phyloP scores from a whole-genome alignment of 2,113 vertebrate species.

The Pteruthius melanotis region DNA sequence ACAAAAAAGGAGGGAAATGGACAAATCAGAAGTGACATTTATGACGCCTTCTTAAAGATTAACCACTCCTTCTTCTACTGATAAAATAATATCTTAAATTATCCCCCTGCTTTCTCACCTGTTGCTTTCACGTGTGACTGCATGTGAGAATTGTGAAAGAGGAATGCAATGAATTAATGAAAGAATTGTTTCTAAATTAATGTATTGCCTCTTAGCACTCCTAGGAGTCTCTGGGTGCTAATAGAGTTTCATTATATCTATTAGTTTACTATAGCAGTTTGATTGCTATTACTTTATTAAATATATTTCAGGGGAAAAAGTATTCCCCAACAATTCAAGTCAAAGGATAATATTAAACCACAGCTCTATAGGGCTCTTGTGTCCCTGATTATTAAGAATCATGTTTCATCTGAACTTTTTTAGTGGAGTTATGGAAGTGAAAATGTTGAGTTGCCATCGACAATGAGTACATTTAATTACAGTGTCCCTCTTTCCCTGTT shows the following conservation, averaged over 20 bases:
- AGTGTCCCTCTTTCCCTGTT: not conserved
- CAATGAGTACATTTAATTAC: slow-evolving; percentile 23
- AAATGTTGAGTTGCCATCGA: not conserved
- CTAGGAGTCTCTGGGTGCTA: slow-evolving; percentile 17
- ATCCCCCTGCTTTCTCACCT: not conserved
- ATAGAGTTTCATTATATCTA: slow-evolving; percentile 50
- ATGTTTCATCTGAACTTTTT: slow-evolving; percentile 57
- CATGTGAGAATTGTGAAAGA: not conserved
- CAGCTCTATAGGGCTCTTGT: slow-evolving; percentile 21
- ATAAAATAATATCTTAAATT: not conserved
- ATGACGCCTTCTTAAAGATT: not conserved
- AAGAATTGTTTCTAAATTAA: slow-evolving; percentile 29
- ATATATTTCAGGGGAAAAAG: slow-evolving; percentile 11
- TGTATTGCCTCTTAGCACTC: not conserved
- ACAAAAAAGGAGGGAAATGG: not conserved
- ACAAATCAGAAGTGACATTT: not conserved
- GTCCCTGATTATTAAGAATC: slow-evolving; percentile 55
- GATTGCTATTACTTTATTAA: slow-evolving; percentile 53
- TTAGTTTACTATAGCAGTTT: slow-evolving; percentile 55
- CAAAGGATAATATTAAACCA: slow-evolving; percentile 38
- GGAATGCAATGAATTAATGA: not conserved
- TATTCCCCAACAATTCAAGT: slow-evolving; percentile 22
- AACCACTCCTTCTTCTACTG: not conserved
- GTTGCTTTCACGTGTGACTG: not conserved
- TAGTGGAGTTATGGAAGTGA: not conserved